Evolutionary conservation across 2,113 vertebrate genomes (phyloP).

Genomic region (Pampusana beccarii): DNA sequence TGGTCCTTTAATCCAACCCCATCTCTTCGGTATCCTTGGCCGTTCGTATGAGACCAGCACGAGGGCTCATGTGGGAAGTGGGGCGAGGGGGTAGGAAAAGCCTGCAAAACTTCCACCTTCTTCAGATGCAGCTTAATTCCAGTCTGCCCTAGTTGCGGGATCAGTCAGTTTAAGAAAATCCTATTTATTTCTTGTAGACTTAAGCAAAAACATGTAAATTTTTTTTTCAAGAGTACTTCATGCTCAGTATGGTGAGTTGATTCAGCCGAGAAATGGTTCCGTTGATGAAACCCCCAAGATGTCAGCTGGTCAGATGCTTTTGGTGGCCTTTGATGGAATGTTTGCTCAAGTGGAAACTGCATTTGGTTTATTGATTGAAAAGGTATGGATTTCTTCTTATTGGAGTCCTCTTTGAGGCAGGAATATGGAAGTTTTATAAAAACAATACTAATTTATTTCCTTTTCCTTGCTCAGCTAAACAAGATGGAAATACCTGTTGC

Average conservation of each 20-base stretch:
- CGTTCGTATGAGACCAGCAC: not conserved
- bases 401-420: not conserved
- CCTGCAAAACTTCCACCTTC: not conserved
- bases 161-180: not conserved
- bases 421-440: not conserved
- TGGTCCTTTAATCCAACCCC: not conserved
- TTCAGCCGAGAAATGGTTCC: conserved; percentile 90
- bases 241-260: conserved; percentile 94
- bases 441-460: not conserved
- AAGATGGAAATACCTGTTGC: conserved; percentile 92
- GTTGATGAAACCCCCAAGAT: conserved; percentile 96
- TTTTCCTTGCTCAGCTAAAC: conserved; percentile 80
- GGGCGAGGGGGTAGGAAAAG: too few relatives aligned
- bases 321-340: conserved; percentile 99
- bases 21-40: not conserved
- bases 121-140: not conserved
- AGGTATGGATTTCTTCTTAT: conserved; percentile 78
- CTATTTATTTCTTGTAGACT: not conserved
- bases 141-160: not conserved
- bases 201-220: not conserved
- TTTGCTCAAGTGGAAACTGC: conserved; percentile 97
- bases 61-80: not conserved
- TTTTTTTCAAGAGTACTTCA: conserved; percentile 83
- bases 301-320: conserved; percentile 97
- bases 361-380: conserved; percentile 92